phyloP scores from a whole-genome alignment of 53 echinoderm and acorn worm species.

The Patiria pectinifera region DNA sequence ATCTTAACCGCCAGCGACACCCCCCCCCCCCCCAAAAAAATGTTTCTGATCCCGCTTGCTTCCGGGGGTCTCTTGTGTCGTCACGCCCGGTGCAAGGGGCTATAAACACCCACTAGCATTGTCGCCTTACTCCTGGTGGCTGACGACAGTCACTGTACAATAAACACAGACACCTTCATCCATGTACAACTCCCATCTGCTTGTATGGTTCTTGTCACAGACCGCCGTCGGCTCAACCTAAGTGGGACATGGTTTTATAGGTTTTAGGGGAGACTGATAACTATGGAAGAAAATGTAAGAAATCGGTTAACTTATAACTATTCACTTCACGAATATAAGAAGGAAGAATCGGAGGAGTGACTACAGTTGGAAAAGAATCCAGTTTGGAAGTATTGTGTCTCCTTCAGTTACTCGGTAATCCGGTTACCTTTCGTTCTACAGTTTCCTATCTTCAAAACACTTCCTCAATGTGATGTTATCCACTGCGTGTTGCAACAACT shows the following conservation, averaged over 20 bases:
- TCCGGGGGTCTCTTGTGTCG: slow-evolving; percentile 30
- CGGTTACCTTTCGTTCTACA: no score
- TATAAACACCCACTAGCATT: slow-evolving; percentile 38
- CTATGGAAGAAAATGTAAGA: neutral
- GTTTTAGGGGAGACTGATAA: neutral
- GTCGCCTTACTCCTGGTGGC: neutral
- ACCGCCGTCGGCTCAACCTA: neutral
- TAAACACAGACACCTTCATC: slow-evolving; percentile 58
- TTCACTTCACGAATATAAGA: no score
- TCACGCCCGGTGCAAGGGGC: slow-evolving; percentile 38
- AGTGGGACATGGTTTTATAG: neutral
- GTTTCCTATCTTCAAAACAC: no score
- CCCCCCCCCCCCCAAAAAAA: neutral
- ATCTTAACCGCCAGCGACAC: neutral
- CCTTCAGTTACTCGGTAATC: no score
- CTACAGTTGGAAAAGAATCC: no score
- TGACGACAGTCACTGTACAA: slow-evolving; percentile 38
- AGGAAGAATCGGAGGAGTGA: no score
- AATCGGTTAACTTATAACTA: neutral
- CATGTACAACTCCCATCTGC: neutral
- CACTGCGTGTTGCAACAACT: no score
- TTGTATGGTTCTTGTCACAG: slow-evolving; percentile 42
- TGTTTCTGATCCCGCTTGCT: neutral
- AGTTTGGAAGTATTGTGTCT: no score
- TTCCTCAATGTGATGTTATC: no score